Conservation (phyloP, 2,888 invertebrate species). For the Chouioia cunea region DNA sequence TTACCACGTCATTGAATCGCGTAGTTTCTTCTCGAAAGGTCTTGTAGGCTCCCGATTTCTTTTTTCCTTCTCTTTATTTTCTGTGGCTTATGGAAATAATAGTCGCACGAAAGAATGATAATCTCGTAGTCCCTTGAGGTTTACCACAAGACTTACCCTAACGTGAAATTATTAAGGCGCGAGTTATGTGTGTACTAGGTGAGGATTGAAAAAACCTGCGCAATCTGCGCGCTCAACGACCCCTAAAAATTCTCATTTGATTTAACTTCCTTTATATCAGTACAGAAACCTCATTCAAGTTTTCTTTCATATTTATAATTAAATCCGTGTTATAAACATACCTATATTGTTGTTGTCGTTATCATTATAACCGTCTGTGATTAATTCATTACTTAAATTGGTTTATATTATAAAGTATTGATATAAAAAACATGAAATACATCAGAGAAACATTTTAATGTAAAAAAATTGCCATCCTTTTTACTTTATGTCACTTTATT, state of each 20-base stretch:
- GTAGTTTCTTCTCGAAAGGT: slow-evolving; percentile 28
- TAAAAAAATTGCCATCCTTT: background rate
- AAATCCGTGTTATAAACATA: no score
- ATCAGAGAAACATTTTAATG: no score
- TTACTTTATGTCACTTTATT: background rate
- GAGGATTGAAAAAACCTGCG: slow-evolving; percentile 24
- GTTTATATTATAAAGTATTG: no score
- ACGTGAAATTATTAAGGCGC: slow-evolving; percentile 14
- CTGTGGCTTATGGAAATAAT: no score
- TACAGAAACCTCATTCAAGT: no score
- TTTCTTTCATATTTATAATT: no score
- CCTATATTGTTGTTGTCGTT: no score
- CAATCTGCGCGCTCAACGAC: slow-evolving; percentile 28
- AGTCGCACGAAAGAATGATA: background rate
- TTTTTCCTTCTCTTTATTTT: background rate
- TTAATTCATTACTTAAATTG: no score
- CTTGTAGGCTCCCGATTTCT: background rate
- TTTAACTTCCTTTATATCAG: slow-evolving; percentile 16
- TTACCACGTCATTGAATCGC: slow-evolving; percentile 40
- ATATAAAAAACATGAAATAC: no score
- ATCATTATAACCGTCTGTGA: no score
- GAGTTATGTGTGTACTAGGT: background rate
- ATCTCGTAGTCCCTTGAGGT: slow-evolving; percentile 2
- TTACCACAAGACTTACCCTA: slow-evolving; percentile 2
- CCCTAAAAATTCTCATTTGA: slow-evolving; percentile 35